Base-by-base conservation (phyloP, 1,140 invertebrate species). In the Choristoneura fumiferana region DNA sequence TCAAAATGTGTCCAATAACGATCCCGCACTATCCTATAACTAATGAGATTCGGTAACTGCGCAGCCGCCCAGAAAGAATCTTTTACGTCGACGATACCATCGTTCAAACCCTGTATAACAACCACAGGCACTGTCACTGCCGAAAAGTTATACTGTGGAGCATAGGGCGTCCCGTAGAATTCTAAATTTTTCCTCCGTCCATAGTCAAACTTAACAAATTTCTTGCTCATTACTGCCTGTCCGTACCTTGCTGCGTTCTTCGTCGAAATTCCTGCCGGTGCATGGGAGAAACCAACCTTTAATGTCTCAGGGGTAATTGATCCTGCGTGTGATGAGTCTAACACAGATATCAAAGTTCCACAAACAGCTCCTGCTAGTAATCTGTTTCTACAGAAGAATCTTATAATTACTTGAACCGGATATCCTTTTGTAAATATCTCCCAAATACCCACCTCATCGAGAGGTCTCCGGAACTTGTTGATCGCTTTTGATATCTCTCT, bases 21-120 rank as follows among this genome's bases (percentile, higher is more conserved):
- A 36, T 54, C 52, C 29, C 13, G 3, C 8, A 54, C 52, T 3
- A 9, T 36, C 8, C 14, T 9, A n/a, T 54, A 54, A 5, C 35
- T 33, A 2, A 54, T 6, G 8, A 54, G 33, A 36, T 54, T 36
- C 29, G 52, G 52, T 12, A 54, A 14, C 2, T 54, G 52, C 9
- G 9, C 9, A 3, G 34, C 33, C 2, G 34, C 33, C 52, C 52
- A 54, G 10, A 59, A 35, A 5, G 82, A 67, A 63, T 89, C 87
- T 14, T 38, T 54, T 15, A 61, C 37, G 18, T 58, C 65, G 14
- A 65, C 87, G 1, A 94, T 69, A 66, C 87, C 91, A 76, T 95
- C 94, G 62, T 94, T 92, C 15, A 81, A 74, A 0, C 91, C 91
- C 68, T 91, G 93, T 71, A 92, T 91, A 22, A 94, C 67, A 15